Conservation (phyloP, 2,797 vertebrate species). For the Labroides dimidiatus region DNA sequence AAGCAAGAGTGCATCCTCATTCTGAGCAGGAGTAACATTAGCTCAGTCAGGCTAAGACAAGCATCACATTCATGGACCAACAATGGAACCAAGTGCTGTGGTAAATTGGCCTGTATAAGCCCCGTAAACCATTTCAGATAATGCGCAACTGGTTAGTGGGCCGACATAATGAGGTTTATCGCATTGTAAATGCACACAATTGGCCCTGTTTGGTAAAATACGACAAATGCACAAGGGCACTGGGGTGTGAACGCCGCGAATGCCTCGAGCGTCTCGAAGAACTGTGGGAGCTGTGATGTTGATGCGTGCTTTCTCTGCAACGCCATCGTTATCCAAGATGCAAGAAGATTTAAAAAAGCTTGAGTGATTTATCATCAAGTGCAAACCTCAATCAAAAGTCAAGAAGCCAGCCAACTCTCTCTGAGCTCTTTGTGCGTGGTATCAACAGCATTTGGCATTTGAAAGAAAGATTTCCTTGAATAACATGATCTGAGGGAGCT, state of each 20-base stretch:
- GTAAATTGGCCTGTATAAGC: slow-evolving; percentile 80
- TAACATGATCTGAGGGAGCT: slow-evolving; percentile 60
- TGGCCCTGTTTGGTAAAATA: slow-evolving; percentile 75
- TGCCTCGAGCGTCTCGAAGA: slow-evolving; percentile 53
- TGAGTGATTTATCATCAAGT: slow-evolving; percentile 53
- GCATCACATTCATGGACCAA: slow-evolving; percentile 79
- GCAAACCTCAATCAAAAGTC: slow-evolving; percentile 67
- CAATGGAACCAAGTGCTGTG: slow-evolving; percentile 78
- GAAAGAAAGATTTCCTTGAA: slow-evolving; percentile 71
- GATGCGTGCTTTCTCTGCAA: slow-evolving; percentile 53
- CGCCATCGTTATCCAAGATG: slow-evolving; percentile 55
- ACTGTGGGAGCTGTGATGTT: slow-evolving; percentile 35
- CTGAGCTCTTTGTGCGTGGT: slow-evolving; percentile 46
- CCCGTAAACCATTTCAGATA: slow-evolving; percentile 82
- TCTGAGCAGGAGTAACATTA: slow-evolving; percentile 80
- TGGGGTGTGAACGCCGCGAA: slow-evolving; percentile 70
- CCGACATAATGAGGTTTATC: slow-evolving; percentile 83
- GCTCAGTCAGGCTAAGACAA: slow-evolving; percentile 83
- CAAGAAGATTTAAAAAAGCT: slow-evolving; percentile 62
- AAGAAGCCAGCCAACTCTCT: slow-evolving; percentile 48
- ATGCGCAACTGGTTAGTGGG: slow-evolving; percentile 80
- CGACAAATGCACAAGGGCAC: slow-evolving; percentile 60
- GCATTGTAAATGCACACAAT: slow-evolving; percentile 80
- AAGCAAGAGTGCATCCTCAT: slow-evolving; percentile 70
- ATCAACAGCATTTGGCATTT: slow-evolving; percentile 70